A percentile compares a stretch with the other conserved stretches of the same genome.
These are phyloP conservation scores for Tuberolachnus salignus DNA, from an alignment of 2,888 invertebrate species.

Conservation along the genomic window DNA sequence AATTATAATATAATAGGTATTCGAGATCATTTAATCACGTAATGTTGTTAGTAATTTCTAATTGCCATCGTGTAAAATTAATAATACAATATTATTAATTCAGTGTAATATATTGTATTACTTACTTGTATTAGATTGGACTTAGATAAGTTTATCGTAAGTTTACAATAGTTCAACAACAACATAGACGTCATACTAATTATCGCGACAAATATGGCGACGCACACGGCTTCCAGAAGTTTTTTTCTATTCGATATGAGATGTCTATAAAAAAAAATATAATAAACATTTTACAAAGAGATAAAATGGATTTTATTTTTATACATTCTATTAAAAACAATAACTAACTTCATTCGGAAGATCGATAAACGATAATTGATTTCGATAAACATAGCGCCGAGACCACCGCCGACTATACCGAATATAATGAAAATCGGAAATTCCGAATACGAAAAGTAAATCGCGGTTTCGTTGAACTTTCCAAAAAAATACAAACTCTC, in stretches of 20 bases:
- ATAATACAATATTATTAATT: too few species aligned
- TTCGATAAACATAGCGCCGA: slow-evolving; percentile 67
- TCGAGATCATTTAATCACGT: too few species aligned
- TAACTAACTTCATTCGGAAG: slow-evolving; percentile 60
- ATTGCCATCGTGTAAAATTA: too few species aligned
- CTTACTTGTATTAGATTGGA: slow-evolving; percentile 43
- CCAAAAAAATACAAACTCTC: slow-evolving; percentile 60
- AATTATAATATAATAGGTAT: too few species aligned
- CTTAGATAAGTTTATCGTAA: background rate
- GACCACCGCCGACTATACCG: slow-evolving; percentile 68
- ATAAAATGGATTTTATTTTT: background rate
- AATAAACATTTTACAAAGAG: background rate
- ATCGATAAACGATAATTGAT: slow-evolving; percentile 59
- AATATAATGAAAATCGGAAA: slow-evolving; percentile 67
- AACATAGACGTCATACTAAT: slow-evolving; percentile 67
- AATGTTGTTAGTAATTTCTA: too few species aligned
- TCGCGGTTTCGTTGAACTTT: slow-evolving; percentile 60
- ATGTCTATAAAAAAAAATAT: slow-evolving; percentile 61
- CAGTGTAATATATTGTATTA: background rate
- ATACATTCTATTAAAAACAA: background rate
- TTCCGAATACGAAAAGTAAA: slow-evolving; percentile 62
- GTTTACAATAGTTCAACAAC: slow-evolving; percentile 42
- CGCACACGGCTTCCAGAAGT: slow-evolving; percentile 67
- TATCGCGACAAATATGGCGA: slow-evolving; percentile 66
- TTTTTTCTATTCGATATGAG: slow-evolving; percentile 63